Conservation (phyloP, 1,140 invertebrate genomes). For the Lepidurus packardi region DNA sequence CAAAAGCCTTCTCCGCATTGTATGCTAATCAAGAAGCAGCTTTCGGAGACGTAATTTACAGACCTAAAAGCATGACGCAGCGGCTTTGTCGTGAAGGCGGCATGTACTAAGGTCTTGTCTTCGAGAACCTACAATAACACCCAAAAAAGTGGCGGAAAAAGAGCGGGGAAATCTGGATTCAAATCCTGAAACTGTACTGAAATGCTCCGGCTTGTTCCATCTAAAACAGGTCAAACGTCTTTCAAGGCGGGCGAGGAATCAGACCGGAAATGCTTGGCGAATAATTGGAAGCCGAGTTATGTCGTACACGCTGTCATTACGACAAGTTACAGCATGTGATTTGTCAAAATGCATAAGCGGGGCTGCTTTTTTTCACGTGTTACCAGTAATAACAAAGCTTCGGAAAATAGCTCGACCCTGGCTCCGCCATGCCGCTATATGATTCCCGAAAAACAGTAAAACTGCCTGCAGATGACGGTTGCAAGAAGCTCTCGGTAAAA, state of each 20-base stretch:
- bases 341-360: not conserved
- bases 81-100: constrained; percentile 17
- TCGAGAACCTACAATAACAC: not conserved
- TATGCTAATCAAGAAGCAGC: constrained; percentile 21
- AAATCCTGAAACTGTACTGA: not conserved
- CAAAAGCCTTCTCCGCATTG: constrained; percentile 21
- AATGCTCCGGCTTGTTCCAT: not conserved
- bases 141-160: not conserved
- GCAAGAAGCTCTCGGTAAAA: not conserved
- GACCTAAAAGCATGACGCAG: constrained; percentile 14
- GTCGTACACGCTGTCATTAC: not conserved
- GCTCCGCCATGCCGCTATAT: not conserved
- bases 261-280: not conserved
- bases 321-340: not conserved
- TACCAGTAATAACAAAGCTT: not conserved
- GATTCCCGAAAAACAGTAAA: not conserved
- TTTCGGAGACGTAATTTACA: constrained; percentile 15
- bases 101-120: not conserved
- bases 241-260: not conserved
- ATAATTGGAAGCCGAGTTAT: not conserved
- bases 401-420: not conserved
- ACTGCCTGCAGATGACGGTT: not conserved
- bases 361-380: not conserved
- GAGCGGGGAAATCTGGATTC: not conserved
- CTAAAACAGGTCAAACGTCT: not conserved